A percentile compares a stretch with the other conserved stretches of the same genome.
Evolutionary conservation across 64 coral and sea anemone genomes (phyloP).

Genomic region (Catalaphyllia jardinei): DNA sequence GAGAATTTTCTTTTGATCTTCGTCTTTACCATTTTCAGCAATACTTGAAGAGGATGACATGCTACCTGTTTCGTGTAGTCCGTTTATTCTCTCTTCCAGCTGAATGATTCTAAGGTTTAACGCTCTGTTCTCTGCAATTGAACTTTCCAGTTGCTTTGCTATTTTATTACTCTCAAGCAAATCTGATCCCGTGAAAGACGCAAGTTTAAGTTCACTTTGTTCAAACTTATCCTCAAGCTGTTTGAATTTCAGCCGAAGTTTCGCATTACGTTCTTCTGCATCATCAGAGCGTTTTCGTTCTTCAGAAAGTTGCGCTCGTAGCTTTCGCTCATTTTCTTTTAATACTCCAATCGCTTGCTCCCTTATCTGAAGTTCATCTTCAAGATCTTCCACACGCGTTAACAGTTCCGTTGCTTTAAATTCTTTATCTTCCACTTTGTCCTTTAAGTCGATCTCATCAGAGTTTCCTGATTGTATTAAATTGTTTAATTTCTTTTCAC

Average conservation of each 20-base stretch:
- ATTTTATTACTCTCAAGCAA: constrained; percentile 41
- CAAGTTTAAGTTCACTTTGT: constrained; percentile 37
- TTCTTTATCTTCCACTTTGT: constrained; percentile 14
- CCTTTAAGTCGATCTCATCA: neutral
- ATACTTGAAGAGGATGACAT: neutral
- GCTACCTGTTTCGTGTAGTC: neutral
- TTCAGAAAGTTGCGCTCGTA: constrained; percentile 20
- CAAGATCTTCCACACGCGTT: neutral
- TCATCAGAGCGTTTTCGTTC: constrained; percentile 20
- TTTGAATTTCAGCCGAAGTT: constrained; percentile 27
- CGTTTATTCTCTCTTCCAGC: constrained; percentile 14
- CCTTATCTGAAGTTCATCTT: constrained; percentile 5
- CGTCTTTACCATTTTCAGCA: constrained; percentile 12
- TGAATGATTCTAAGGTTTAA: constrained; percentile 11
- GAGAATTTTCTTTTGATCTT: constrained; percentile 50
- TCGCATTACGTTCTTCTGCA: constrained; percentile 52
- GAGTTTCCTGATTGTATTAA: neutral
- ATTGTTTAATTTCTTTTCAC: constrained; percentile 24
- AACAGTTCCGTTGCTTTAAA: constrained; percentile 19
- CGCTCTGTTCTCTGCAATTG: constrained; percentile 51
- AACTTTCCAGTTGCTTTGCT: constrained; percentile 26
- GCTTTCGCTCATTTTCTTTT: neutral
- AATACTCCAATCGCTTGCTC: neutral
- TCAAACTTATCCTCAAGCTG: constrained; percentile 44
- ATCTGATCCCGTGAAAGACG: constrained; percentile 32